These are phyloP conservation scores for Nemoura dubitans DNA, from an alignment of 2,888 invertebrate species.

Conservation along the genomic window DNA sequence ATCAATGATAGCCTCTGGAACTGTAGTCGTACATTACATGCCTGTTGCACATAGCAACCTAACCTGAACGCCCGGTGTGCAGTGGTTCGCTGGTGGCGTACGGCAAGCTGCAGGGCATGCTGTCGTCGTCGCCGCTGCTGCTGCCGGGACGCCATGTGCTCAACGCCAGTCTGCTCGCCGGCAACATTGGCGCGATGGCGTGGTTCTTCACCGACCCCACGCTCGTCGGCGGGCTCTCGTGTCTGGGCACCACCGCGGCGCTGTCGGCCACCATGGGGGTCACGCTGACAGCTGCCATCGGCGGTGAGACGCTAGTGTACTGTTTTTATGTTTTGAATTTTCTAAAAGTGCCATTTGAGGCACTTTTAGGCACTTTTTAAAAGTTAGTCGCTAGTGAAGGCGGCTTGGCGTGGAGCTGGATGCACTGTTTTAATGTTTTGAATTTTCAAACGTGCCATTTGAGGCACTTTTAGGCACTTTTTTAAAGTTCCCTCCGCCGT, in stretches of 20 bases:
- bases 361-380: too few species aligned
- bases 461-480: too few species aligned
- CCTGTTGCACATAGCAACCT: not conserved
- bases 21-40: too few species aligned
- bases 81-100: conserved; percentile 90
- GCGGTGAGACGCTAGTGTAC: conserved; percentile 74
- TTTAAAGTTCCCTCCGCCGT: too few species aligned
- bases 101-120: conserved; percentile 85
- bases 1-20: too few species aligned
- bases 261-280: conserved; percentile 85
- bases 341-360: too few species aligned
- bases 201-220: conserved; percentile 71
- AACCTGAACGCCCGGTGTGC: conserved; percentile 49
- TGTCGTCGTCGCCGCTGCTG: conserved; percentile 82
- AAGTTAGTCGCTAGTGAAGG: too few species aligned
- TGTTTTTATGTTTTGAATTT: not conserved
- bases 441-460: too few species aligned
- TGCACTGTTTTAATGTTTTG: too few species aligned
- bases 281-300: conserved; percentile 88
- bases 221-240: conserved; percentile 73
- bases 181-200: conserved; percentile 78
- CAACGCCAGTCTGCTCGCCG: conserved; percentile 74
- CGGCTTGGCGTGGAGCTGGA: too few species aligned
- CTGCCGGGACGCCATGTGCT: conserved; percentile 84
- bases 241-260: conserved; percentile 78